phyloP scores from a whole-genome alignment of 2,888 invertebrate genomes.

The Pseudolycoriella hygida region DNA sequence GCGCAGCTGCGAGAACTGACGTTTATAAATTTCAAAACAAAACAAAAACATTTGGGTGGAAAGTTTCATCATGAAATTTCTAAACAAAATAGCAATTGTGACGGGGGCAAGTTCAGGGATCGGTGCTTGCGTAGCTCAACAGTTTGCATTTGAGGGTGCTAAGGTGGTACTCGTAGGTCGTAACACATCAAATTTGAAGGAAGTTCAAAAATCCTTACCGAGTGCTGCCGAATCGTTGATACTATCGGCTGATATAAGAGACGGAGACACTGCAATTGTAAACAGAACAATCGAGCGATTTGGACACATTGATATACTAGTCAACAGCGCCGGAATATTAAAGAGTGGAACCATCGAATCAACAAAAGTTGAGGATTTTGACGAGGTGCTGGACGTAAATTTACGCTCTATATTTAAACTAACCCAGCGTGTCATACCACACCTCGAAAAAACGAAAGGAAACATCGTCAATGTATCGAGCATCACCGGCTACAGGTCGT shows the following conservation, averaged over 20 bases:
- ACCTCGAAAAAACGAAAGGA: slow-evolving; percentile 61
- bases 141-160: slow-evolving; percentile 41
- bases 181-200: slow-evolving; percentile 20
- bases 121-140: slow-evolving; percentile 43
- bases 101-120: slow-evolving; percentile 51
- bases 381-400: slow-evolving; percentile 73
- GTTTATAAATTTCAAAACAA: too few relatives aligned
- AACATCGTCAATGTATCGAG: slow-evolving; percentile 88
- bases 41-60: not conserved
- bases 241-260: slow-evolving; percentile 45
- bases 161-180: slow-evolving; percentile 40
- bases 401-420: slow-evolving; percentile 59
- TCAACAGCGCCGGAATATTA: slow-evolving; percentile 53
- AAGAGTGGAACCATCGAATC: slow-evolving; percentile 65
- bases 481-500: slow-evolving; percentile 73
- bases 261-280: slow-evolving; percentile 43
- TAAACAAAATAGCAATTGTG: slow-evolving; percentile 33
- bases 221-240: slow-evolving; percentile 39
- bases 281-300: slow-evolving; percentile 43
- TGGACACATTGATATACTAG: slow-evolving; percentile 46
- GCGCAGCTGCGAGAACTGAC: too few relatives aligned
- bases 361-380: slow-evolving; percentile 66
- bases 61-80: slow-evolving; percentile 34
- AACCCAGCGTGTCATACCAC: slow-evolving; percentile 68
- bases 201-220: slow-evolving; percentile 10